Percentiles rank a stretch among this genome's conserved stretches.
phyloP scores from a whole-genome alignment of 92 coral and sea anemone species.

The Epizoanthus rinbou region DNA sequence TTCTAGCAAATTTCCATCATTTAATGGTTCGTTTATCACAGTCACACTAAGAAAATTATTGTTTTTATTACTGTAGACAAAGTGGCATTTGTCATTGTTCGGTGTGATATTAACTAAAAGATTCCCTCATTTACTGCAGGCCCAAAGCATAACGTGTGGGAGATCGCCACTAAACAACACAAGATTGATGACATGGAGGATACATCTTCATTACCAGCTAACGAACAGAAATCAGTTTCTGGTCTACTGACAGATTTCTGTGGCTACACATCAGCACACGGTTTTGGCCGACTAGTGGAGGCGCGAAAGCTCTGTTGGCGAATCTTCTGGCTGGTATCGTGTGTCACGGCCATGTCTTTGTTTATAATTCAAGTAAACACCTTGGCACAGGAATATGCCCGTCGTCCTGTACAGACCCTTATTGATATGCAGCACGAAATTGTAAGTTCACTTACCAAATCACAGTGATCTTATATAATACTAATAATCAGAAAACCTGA shows the following conservation, averaged over 20 bases:
- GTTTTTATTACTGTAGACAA: too few species aligned
- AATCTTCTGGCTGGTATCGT: constrained; percentile 45
- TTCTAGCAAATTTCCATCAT: too few species aligned
- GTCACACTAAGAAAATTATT: too few species aligned
- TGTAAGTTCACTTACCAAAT: not conserved
- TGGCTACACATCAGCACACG: constrained; percentile 64
- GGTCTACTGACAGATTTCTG: constrained; percentile 38
- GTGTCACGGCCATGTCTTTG: constrained; percentile 45
- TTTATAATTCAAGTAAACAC: constrained; percentile 32
- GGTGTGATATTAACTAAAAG: too few species aligned
- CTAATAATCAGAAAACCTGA: too few species aligned
- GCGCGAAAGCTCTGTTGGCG: constrained; percentile 39
- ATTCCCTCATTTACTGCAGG: not conserved
- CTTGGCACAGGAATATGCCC: not conserved
- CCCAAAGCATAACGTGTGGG: not conserved
- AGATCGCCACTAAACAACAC: not conserved
- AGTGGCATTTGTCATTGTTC: too few species aligned
- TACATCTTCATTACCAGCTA: not conserved
- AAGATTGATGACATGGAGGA: not conserved
- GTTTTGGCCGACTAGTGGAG: constrained; percentile 58
- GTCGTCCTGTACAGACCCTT: not conserved
- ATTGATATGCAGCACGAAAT: not conserved
- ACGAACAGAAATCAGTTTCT: not conserved
- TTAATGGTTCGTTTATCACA: too few species aligned
- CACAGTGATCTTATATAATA: too few species aligned